A percentile compares a stretch with the other conserved stretches of the same genome.
These are phyloP conservation scores for Ceratina australensis DNA, from an alignment of 1,140 invertebrate species.

Conservation along the genomic window DNA sequence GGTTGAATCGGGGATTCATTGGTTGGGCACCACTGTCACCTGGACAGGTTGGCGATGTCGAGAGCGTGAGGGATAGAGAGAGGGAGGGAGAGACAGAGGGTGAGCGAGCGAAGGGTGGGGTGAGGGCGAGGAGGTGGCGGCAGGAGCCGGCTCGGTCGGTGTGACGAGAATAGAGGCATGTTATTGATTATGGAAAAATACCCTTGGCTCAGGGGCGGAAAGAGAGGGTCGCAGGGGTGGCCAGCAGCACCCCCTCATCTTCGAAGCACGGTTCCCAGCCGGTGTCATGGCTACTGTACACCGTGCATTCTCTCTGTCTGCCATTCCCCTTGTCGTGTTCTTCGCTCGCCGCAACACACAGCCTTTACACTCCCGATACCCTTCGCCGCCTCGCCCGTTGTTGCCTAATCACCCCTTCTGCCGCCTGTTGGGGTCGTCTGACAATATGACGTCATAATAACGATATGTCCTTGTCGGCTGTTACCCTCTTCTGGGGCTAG, in stretches of 20 bases:
- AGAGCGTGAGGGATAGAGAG: constrained; percentile 49
- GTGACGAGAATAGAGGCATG: constrained; percentile 76
- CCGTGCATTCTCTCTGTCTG: constrained; percentile 50
- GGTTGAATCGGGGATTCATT: background rate
- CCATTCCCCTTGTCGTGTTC: constrained; percentile 38
- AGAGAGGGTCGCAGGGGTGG: constrained; percentile 51
- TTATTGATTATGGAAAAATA: constrained; percentile 78
- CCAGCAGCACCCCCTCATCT: constrained; percentile 63
- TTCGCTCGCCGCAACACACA: constrained; percentile 36
- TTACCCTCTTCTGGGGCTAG: constrained; percentile 39
- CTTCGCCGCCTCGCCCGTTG: background rate
- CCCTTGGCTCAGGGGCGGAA: constrained; percentile 63
- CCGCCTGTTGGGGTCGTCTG: constrained; percentile 43
- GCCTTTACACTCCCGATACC: background rate
- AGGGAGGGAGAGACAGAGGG: constrained; percentile 36
- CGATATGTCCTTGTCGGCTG: constrained; percentile 50
- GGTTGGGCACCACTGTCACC: constrained; percentile 68
- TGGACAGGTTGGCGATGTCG: constrained; percentile 68
- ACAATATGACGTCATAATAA: constrained; percentile 60
- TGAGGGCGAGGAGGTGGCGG: constrained; percentile 64
- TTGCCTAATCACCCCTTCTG: constrained; percentile 42
- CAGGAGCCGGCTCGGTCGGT: constrained; percentile 68
- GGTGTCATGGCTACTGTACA: constrained; percentile 73
- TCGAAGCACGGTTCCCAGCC: constrained; percentile 65
- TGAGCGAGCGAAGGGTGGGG: constrained; percentile 44